phyloP scores from a whole-genome alignment of 2,888 invertebrate genomes.

The Cheilosia urbana region DNA sequence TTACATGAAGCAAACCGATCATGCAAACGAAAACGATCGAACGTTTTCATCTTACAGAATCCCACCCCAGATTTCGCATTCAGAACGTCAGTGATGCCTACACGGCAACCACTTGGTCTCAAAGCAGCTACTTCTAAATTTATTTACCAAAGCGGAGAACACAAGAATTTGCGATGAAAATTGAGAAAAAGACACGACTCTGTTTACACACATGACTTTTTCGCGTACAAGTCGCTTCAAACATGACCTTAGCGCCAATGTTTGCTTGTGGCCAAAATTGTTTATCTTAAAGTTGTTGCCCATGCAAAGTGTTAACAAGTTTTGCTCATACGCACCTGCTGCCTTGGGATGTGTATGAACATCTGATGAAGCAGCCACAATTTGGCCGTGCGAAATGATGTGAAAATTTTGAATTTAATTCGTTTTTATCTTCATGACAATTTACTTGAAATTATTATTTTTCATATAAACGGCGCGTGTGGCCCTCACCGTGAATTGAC shows the following conservation, averaged over 20 bases:
- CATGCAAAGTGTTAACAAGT: conserved; percentile 5
- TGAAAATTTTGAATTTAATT: background rate
- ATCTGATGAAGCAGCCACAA: background rate
- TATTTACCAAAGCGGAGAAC: too few relatives aligned
- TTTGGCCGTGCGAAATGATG: background rate
- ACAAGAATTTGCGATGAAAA: too few relatives aligned
- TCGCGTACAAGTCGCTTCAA: too few relatives aligned
- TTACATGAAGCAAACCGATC: too few relatives aligned
- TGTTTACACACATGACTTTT: too few relatives aligned
- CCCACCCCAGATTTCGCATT: too few relatives aligned
- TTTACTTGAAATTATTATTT: conserved; percentile 4
- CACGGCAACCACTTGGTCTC: too few relatives aligned
- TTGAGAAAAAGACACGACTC: too few relatives aligned
- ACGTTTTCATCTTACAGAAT: too few relatives aligned
- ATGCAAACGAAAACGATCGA: too few relatives aligned
- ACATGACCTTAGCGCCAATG: conserved; percentile 8
- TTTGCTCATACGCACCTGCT: background rate
- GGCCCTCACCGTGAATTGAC: conserved; percentile 23
- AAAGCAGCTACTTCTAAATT: too few relatives aligned
- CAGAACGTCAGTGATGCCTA: too few relatives aligned
- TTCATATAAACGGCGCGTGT: conserved; percentile 2
- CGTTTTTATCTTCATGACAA: background rate
- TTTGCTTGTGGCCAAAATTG: background rate
- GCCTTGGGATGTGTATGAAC: background rate
- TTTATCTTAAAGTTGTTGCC: conserved; percentile 11